phyloP scores from a whole-genome alignment of 2,888 invertebrate species.

The Volucella inflata region DNA sequence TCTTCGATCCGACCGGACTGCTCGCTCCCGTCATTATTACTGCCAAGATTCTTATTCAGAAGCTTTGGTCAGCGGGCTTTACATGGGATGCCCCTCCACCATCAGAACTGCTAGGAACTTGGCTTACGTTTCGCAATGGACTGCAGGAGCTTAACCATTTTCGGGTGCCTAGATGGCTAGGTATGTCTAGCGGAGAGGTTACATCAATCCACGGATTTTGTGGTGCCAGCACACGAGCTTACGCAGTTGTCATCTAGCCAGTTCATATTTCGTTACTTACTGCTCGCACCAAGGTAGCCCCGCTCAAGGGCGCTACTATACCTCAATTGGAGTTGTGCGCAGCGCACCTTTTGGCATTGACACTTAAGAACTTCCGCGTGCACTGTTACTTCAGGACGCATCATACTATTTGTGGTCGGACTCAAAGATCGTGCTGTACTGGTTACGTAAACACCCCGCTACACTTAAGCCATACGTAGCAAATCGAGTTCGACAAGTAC shows the following conservation, averaged over 20 bases:
- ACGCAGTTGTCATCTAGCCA: conserved; percentile 22
- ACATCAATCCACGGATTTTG: conserved; percentile 39
- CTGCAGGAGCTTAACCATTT: not conserved
- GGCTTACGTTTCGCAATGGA: conserved; percentile 25
- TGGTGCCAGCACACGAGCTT: no score
- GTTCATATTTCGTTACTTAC: conserved; percentile 2
- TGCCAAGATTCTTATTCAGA: no score
- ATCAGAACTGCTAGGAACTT: conserved; percentile 5
- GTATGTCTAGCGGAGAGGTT: not conserved
- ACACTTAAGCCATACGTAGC: no score
- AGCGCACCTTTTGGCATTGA: conserved; percentile 16
- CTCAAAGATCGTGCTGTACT: no score
- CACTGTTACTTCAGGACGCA: conserved; percentile 15
- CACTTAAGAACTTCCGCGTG: conserved; percentile 8
- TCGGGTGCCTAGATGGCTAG: no score
- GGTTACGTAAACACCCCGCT: no score
- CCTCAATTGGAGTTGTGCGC: no score
- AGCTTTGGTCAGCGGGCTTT: conserved; percentile 35
- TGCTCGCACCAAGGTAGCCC: conserved; percentile 22
- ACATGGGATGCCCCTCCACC: conserved; percentile 35
- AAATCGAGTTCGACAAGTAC: no score
- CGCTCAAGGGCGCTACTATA: conserved; percentile 10
- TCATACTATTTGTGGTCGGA: conserved; percentile 8
- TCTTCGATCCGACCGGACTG: conserved; percentile 40
- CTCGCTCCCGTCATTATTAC: conserved; percentile 39